Percentiles rank a stretch among this genome's conserved stretches.
These are phyloP conservation scores for Neocloeon triangulifer DNA, from an alignment of 1,140 invertebrate genomes.

Conservation along the genomic window DNA sequence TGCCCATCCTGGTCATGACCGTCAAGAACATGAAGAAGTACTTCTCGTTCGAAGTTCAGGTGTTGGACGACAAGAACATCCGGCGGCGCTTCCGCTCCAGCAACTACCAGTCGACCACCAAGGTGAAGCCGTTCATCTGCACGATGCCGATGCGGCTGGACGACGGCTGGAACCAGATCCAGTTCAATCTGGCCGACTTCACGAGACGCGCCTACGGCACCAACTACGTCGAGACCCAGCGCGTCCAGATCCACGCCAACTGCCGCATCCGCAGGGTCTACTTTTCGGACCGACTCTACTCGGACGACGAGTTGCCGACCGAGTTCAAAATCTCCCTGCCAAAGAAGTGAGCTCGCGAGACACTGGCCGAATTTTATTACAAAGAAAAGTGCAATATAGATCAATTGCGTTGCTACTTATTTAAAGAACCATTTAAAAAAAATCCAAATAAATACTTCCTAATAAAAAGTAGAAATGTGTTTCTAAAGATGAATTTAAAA, in stretches of 20 bases:
- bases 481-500: no score
- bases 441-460: no score
- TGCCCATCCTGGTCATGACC: slow-evolving; percentile 98
- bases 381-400: no score
- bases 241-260: slow-evolving; percentile 97
- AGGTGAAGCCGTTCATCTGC: slow-evolving; percentile 78
- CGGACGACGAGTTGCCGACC: slow-evolving; percentile 96
- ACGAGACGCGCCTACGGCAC: slow-evolving; percentile 95
- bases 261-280: slow-evolving; percentile 95
- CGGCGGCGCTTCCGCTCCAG: slow-evolving; percentile 76
- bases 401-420: no score
- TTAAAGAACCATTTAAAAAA: no score
- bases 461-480: no score
- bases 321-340: slow-evolving; percentile 97
- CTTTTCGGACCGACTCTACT: slow-evolving; percentile 95
- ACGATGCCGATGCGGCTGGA: slow-evolving; percentile 90
- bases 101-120: slow-evolving; percentile 82
- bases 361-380: no score
- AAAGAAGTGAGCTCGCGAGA: no score
- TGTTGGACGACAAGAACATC: slow-evolving; percentile 80
- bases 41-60: slow-evolving; percentile 99
- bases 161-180: slow-evolving; percentile 84
- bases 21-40: slow-evolving; percentile 99
- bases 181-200: slow-evolving; percentile 98
- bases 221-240: slow-evolving; percentile 95